Evolutionary conservation across 2,113 vertebrate species (phyloP), one percentile per base, ranked within the genome.

Genomic region (Zosterops hypoxanthus): DNA sequence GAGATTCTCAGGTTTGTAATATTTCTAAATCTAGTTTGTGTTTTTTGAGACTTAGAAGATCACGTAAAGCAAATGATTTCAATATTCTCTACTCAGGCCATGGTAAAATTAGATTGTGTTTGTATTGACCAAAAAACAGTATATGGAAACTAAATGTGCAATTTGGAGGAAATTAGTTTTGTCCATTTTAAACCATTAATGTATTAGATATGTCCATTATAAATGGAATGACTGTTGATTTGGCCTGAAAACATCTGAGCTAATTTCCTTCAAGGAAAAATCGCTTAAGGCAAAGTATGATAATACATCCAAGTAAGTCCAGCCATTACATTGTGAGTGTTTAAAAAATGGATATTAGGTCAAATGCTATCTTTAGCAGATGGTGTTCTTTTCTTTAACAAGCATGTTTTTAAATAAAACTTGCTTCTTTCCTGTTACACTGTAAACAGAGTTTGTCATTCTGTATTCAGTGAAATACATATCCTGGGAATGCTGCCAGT

Each of bases 361-460:
- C 50, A 47, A 92, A 95, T 96, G 93, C 94, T 97, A 95, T 94
- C 96, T 97, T 97, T 94, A 96, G 84, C 96, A 97, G 82, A 96
- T 97, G 68, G 92, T 94, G 86, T 94, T 96, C 60, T 93, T 95
- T 84, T 93, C 94, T 97, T 96, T 85, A 96, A 95, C 84, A 84
- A 92, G 55, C 80, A 34, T 95, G 88, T 96, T 97, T 97, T 95
- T 91, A 97, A 97, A 96, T 97, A 96, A 90, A 63, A 90, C 79
- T 84, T 93, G 80, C 94, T 95, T 94, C 93, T 97, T 97, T 96
- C 91, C 94, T 97, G 88, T 95, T 82, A 88, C 77, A 56, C 60
- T 97, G 63, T 96, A 95, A 97, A 97, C 88, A 96, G 82, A 94
- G 94, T 97, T 96, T 97, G 75, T 96, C 91, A 92, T 96, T 94